Evolutionary conservation across 2,888 invertebrate species (phyloP).

Genomic region (Mimumesa dahlbomi): DNA sequence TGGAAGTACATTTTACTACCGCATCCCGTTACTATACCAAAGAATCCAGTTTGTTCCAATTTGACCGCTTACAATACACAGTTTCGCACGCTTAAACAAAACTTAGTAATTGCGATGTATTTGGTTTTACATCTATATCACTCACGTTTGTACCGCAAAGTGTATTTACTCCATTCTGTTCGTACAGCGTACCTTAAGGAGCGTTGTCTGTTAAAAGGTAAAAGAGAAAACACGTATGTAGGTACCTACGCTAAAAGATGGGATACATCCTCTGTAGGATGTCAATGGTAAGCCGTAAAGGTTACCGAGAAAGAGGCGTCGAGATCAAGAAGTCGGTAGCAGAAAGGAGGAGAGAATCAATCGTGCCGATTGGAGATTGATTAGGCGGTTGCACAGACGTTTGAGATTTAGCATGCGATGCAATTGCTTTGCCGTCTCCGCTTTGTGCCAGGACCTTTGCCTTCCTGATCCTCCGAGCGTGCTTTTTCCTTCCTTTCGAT

Average conservation of each 20-base stretch:
- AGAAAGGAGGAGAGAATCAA: conserved; percentile 57
- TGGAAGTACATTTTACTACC: too few species aligned
- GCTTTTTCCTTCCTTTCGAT: conserved; percentile 42
- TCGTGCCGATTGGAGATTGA: conserved; percentile 69
- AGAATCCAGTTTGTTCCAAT: too few species aligned
- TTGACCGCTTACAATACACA: too few species aligned
- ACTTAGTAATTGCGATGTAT: too few species aligned
- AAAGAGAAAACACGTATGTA: too few species aligned
- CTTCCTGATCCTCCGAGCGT: conserved; percentile 38
- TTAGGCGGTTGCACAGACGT: conserved; percentile 59
- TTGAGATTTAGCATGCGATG: conserved; percentile 59
- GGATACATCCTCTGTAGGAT: conserved; percentile 3
- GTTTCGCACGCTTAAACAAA: too few species aligned
- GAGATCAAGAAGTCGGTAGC: conserved; percentile 34
- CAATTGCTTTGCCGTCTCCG: conserved; percentile 59
- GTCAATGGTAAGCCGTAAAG: conserved; percentile 10
- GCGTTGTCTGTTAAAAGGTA: too few species aligned
- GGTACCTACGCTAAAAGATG: not conserved
- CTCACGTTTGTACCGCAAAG: too few species aligned
- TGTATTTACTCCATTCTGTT: too few species aligned
- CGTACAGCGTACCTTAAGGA: too few species aligned
- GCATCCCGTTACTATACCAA: too few species aligned
- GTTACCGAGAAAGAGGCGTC: conserved; percentile 14
- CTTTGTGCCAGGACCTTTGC: conserved; percentile 59
- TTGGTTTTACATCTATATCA: too few species aligned